Base-by-base conservation (phyloP, 2,113 vertebrate genomes). In the Tauraco erythrolophus region DNA sequence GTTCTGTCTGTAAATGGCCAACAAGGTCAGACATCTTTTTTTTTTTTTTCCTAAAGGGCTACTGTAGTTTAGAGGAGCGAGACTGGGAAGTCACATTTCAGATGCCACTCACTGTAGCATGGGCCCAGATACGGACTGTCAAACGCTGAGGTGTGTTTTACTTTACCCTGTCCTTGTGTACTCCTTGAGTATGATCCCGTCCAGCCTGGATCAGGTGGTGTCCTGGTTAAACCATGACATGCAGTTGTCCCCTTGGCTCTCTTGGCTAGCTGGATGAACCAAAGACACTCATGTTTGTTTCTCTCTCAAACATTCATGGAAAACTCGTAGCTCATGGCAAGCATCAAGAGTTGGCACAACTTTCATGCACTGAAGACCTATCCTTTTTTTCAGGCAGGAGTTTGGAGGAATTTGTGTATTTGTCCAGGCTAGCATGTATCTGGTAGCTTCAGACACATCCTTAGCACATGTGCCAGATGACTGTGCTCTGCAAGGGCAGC, bases 381-480 rank as follows among this genome's bases (percentile, higher is more conserved):
- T 27, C 21, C 33, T 61, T 64, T 74, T 41, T 70, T 74, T 65
- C 4, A 7, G 57, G 35, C 23, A 84, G 48, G 19, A 77, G 9
- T 60, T 77, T 60, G 35, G 43, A 66, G 39, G 31, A 72, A 54
- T 46, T 60, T 35, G 3, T 77, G 0, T 48, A 16, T 75, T 89
- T 86, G 10, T 31, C 25, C 71, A 84, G 62, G 50, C 12, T 50
- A 43, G 11, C 46, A n/a, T 25, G 3, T 45, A 33, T 23, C 28
- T 60, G 31, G 15, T 50, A 72, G 33, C 35, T 94, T 24, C 76
- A 80, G 37, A 51, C 25, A 18, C 14, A 56, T 50, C 48, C 7
- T 68, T 50, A 82, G 24, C 37, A 30, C 61, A 21, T 0, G 0
- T n/a, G 18, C 17, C 1, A 2, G 19, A 14, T 57, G 30, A 25